A percentile compares a stretch with the other conserved stretches of the same genome.
Evolutionary conservation across 2,888 invertebrate species (phyloP).

Genomic region (Cataglyphis rosenhaueri): DNA sequence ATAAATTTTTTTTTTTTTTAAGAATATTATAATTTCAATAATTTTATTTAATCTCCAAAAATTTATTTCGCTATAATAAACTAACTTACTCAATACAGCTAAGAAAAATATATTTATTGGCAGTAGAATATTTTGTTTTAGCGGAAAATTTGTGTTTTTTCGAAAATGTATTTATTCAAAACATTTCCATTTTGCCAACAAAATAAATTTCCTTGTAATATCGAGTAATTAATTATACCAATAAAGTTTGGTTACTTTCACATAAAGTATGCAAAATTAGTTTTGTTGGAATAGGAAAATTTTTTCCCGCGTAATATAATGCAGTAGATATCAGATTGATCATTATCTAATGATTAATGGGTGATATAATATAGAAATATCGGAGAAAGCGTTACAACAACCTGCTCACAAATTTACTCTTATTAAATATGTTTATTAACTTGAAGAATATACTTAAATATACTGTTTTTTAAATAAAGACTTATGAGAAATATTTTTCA

Average conservation of each 20-base stretch:
- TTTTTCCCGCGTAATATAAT: not conserved
- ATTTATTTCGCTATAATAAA: not conserved
- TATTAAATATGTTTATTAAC: not conserved
- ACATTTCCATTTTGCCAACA: not conserved
- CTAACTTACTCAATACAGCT: no score
- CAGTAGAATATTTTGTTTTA: not conserved
- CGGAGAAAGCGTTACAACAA: not conserved
- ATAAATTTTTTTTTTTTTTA: not conserved
- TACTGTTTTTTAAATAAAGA: not conserved
- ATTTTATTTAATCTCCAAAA: not conserved
- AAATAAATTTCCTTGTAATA: not conserved
- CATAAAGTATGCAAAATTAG: not conserved
- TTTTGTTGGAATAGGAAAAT: conserved; percentile 1
- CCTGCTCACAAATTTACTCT: not conserved
- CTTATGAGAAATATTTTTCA: not conserved
- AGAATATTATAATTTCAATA: not conserved
- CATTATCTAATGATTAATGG: not conserved
- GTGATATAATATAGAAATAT: not conserved
- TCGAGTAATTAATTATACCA: not conserved
- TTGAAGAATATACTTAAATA: not conserved
- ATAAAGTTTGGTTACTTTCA: not conserved
- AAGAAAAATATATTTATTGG: not conserved
- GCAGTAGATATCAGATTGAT: conserved; percentile 3
- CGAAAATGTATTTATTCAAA: not conserved
- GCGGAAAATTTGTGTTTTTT: not conserved